These are phyloP conservation scores for Myxocyprinus asiaticus DNA, from an alignment of 2,113 vertebrate genomes.

Conservation along the genomic window DNA sequence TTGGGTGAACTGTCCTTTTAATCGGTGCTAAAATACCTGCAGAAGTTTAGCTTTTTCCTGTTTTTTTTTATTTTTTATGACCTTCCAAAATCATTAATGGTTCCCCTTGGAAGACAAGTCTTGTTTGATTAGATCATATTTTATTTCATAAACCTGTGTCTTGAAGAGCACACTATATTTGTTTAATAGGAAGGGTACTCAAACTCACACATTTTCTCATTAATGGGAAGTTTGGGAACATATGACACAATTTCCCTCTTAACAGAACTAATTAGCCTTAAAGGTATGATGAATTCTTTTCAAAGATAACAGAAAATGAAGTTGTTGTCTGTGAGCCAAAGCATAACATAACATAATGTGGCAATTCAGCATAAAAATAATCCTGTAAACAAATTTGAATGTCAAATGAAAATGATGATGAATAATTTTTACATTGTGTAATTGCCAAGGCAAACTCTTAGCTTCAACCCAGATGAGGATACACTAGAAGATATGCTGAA, in stretches of 20 bases:
- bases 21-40: background rate
- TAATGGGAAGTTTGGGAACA: background rate
- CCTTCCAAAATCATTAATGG: background rate
- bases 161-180: background rate
- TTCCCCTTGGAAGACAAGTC: background rate
- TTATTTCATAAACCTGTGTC: background rate
- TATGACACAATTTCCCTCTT: background rate
- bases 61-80: background rate
- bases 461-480: background rate
- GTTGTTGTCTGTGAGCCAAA: background rate
- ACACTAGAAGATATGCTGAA: background rate
- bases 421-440: background rate
- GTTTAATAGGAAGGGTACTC: background rate
- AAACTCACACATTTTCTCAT: background rate
- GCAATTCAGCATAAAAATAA: background rate
- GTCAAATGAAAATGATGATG: background rate
- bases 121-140: background rate
- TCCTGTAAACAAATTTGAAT: background rate
- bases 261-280: slow-evolving; percentile 7
- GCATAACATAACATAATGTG: background rate
- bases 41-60: background rate
- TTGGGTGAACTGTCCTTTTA: background rate
- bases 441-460: background rate
- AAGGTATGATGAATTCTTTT: slow-evolving; percentile 1
- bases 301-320: background rate